Percentiles rank a stretch among this genome's conserved stretches.
Conservation (phyloP, 2,113 vertebrate species). For the Misgurnus mizolepis region DNA sequence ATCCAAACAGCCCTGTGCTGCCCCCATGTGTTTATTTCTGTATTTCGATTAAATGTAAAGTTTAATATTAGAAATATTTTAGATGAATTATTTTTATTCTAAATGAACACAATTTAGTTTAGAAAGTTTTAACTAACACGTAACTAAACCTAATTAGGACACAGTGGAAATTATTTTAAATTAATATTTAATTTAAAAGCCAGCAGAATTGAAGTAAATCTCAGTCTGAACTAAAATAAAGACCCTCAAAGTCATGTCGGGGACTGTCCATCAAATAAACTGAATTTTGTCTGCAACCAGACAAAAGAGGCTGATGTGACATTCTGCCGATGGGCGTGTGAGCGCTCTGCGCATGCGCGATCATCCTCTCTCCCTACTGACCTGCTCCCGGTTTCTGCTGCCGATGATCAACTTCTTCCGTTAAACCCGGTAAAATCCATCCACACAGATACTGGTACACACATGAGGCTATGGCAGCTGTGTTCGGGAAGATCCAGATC, state of each 20-base stretch:
- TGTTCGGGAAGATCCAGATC: slow-evolving; percentile 90
- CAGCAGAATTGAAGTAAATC: neutral
- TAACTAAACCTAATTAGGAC: too few relatives aligned
- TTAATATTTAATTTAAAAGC: too few relatives aligned
- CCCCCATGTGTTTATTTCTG: slow-evolving; percentile 33
- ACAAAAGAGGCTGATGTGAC: slow-evolving; percentile 22
- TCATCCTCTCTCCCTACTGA: slow-evolving; percentile 39
- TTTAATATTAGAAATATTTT: neutral
- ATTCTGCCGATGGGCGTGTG: slow-evolving; percentile 5
- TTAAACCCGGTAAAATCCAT: slow-evolving; percentile 15
- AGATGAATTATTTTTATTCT: neutral
- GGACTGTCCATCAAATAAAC: neutral
- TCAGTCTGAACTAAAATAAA: neutral
- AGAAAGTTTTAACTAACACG: neutral
- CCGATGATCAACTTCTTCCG: slow-evolving; percentile 38
- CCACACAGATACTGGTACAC: slow-evolving; percentile 24
- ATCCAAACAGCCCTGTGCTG: slow-evolving; percentile 38
- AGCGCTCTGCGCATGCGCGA: slow-evolving; percentile 45
- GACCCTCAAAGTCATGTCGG: neutral
- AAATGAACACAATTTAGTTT: neutral
- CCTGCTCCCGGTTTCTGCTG: slow-evolving; percentile 51
- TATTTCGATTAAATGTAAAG: neutral
- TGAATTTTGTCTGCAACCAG: neutral
- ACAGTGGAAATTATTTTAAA: too few relatives aligned
- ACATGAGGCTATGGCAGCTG: slow-evolving; percentile 80